Percentiles rank a stretch among this genome's conserved stretches.
Evolutionary conservation across 2,113 vertebrate species (phyloP).

Genomic region (Agapornis roseicollis): DNA sequence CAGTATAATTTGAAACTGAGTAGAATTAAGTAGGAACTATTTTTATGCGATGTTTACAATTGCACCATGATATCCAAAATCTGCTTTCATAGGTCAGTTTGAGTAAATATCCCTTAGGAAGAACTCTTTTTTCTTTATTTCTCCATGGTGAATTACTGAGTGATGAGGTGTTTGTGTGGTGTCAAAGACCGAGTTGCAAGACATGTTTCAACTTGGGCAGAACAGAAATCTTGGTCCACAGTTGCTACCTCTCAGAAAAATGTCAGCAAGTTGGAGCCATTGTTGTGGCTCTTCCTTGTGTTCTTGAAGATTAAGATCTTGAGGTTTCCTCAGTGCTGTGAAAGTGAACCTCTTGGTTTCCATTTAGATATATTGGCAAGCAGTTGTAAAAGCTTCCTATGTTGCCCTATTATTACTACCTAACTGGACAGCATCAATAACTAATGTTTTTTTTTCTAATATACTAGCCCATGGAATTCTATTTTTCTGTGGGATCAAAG

Average conservation of each 20-base stretch:
- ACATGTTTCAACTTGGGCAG: not conserved
- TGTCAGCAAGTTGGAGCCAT: rapidly evolving
- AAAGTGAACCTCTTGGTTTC: not conserved
- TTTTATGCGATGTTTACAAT: not conserved
- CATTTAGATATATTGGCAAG: not conserved
- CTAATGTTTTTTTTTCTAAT: not conserved
- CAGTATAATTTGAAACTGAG: not conserved
- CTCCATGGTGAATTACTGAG: not conserved
- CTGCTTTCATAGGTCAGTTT: not conserved
- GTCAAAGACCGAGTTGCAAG: not conserved
- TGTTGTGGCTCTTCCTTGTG: not conserved
- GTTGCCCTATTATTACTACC: not conserved
- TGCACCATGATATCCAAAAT: not conserved
- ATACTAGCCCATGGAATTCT: not conserved
- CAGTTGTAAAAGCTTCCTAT: not conserved
- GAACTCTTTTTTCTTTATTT: not conserved
- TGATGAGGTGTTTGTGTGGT: not conserved
- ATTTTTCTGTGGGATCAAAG: not conserved
- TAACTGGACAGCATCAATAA: not conserved
- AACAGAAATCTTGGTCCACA: not conserved
- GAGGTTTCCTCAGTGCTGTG: not conserved
- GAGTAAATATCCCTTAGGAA: not conserved
- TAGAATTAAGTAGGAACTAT: not conserved
- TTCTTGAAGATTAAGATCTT: not conserved
- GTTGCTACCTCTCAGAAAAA: not conserved